phyloP scores from a whole-genome alignment of 2,888 invertebrate species.

The Harpagoxenus sublaevis region DNA sequence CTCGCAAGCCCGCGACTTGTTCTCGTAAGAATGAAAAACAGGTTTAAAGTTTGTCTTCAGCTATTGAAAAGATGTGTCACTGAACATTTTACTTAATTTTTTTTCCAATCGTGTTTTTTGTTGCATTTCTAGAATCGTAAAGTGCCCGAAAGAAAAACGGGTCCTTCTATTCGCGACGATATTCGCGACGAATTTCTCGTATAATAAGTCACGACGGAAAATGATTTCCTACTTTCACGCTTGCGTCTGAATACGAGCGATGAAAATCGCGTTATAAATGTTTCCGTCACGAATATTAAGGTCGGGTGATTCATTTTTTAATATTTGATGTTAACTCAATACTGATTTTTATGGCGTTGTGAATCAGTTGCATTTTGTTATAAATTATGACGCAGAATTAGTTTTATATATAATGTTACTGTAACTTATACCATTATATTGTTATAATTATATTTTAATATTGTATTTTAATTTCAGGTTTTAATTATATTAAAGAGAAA shows the following conservation, averaged over 20 bases:
- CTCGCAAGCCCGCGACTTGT: slow-evolving; percentile 20
- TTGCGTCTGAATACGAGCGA: background rate
- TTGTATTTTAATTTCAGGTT: slow-evolving; percentile 1
- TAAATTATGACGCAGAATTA: background rate
- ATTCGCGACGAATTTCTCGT: background rate
- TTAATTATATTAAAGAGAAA: slow-evolving; percentile 15
- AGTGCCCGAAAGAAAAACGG: background rate
- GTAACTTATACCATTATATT: background rate
- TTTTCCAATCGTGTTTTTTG: background rate
- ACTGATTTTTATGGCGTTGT: background rate
- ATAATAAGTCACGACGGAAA: background rate
- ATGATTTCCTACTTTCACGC: slow-evolving; percentile 10
- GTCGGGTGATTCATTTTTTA: background rate
- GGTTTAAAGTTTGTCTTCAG: slow-evolving; percentile 24
- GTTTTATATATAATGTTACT: background rate
- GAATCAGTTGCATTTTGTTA: background rate
- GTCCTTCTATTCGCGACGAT: background rate
- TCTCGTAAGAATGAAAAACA: slow-evolving; percentile 43
- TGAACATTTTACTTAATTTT: slow-evolving; percentile 16
- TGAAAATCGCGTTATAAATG: slow-evolving; percentile 11
- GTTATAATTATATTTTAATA: background rate
- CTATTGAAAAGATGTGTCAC: slow-evolving; percentile 11
- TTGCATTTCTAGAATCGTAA: background rate
- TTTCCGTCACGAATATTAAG: background rate
- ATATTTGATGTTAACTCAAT: background rate